Evolutionary conservation across 2,113 vertebrate species (phyloP), one percentile per base, ranked within the genome.

Genomic region (Hystrix brachyura): DNA sequence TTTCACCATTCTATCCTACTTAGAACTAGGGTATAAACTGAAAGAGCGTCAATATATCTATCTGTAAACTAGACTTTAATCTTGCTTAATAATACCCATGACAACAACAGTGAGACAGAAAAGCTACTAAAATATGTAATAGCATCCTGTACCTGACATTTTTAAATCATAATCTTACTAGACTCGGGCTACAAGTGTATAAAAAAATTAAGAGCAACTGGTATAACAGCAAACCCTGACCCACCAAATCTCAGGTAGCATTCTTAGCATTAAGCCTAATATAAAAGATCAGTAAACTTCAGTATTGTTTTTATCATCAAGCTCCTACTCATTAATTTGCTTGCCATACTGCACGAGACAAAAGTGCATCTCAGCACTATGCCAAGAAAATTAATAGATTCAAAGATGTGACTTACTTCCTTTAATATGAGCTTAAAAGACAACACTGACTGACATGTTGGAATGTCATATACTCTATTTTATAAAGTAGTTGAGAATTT

Each of bases 401-500:
- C 5, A 18, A 17, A 38, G 21, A 90, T 38, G 4, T 2, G 15
- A 14, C 5, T 13, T 38, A 6, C 34, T 84, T 60, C 59, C 7
- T 2, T 60, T 90, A 76, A 79, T 23, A 86, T 53, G 51, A 93
- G 1, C 13, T 84, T 76, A 78, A 87, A 94, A 90, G 27, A 81
- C 21, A 91, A 64, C 2, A 57, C 0, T 91, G 53, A 9, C 48
- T 74, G 29, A 59, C 27, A 88, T 60, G 25, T 3, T 92, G 8
- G n/a, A 72, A 93, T 85, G 89, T 65, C 7, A 74, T 10, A 82
- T 14, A 83, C 14, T 78, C 25, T 78, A 32, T 15, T 59, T 82
- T 78, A 88, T 86, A 6, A 91, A 82, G 43, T 87, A 91, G 51
- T 83, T 34, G 43, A 94, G 15, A 89, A 87, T 55, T 80, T 29